A percentile compares a stretch with the other conserved stretches of the same genome.
These are phyloP conservation scores for Neomorphus geoffroyi DNA, from an alignment of 2,797 vertebrate genomes.

Conservation along the genomic window DNA sequence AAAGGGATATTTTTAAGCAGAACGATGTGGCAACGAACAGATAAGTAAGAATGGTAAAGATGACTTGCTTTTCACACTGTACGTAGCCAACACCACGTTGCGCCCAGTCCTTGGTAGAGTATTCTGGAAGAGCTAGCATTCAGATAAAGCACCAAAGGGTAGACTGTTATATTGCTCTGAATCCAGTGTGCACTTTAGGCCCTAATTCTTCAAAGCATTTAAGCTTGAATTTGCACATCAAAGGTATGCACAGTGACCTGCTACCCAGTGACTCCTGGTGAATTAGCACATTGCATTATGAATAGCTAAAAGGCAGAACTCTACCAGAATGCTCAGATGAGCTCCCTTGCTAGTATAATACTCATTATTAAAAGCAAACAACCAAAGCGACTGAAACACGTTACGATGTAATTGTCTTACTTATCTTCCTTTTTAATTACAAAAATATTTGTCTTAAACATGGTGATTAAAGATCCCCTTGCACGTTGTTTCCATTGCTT, in stretches of 20 bases:
- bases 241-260: not conserved
- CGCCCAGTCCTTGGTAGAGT: not conserved
- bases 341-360: not conserved
- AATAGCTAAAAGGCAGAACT: not conserved
- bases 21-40: not conserved
- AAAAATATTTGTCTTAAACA: conserved; percentile 1
- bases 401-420: not conserved
- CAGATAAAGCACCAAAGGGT: not conserved
- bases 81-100: not conserved
- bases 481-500: not conserved
- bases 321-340: not conserved
- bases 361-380: conserved; percentile 9
- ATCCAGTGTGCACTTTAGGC: not conserved
- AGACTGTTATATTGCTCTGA: not conserved
- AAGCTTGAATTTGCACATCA: conserved; percentile 46
- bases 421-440: not conserved
- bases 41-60: not conserved
- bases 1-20: not conserved
- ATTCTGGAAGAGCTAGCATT: not conserved
- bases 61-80: not conserved
- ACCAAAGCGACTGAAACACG: not conserved
- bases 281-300: not conserved
- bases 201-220: conserved; percentile 16
- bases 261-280: not conserved
- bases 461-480: not conserved